These are phyloP conservation scores for Pantherophis alleghaniensis DNA, from an alignment of 2,797 vertebrate species.

Conservation along the genomic window DNA sequence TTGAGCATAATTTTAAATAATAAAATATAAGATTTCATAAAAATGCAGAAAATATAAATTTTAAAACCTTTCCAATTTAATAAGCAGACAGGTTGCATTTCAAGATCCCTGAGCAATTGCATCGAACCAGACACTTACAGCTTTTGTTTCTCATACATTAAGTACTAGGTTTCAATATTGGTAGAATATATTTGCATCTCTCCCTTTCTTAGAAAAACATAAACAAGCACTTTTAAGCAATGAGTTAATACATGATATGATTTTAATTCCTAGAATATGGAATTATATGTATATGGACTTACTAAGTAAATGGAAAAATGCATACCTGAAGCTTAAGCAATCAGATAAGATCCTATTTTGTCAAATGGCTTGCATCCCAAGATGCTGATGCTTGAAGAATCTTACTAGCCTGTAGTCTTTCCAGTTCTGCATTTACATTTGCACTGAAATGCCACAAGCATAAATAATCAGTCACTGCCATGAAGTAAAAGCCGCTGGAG, in stretches of 20 bases:
- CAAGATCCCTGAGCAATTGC: neutral
- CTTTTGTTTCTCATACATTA: constrained; percentile 45
- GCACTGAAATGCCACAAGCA: constrained; percentile 60
- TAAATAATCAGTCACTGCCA: constrained; percentile 69
- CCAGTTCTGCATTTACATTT: constrained; percentile 52
- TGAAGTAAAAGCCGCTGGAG: constrained; percentile 63
- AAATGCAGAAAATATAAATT: constrained; percentile 43
- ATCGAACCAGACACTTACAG: neutral
- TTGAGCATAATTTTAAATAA: constrained; percentile 52
- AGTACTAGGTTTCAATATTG: constrained; percentile 40
- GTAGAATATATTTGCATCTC: constrained; percentile 38
- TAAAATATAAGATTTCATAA: neutral
- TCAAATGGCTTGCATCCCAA: constrained; percentile 37
- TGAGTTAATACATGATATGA: neutral
- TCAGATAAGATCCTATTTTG: constrained; percentile 47
- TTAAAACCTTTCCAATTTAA: constrained; percentile 34
- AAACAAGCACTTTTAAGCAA: constrained; percentile 41
- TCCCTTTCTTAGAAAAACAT: constrained; percentile 23
- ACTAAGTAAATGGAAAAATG: constrained; percentile 54
- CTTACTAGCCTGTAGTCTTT: constrained; percentile 42
- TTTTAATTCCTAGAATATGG: constrained; percentile 30
- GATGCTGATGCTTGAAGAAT: constrained; percentile 54
- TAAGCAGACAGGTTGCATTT: constrained; percentile 39
- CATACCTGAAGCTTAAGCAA: constrained; percentile 45
- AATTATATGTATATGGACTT: constrained; percentile 18